Evolutionary conservation across 2,888 invertebrate genomes (phyloP), one percentile per base, ranked within the genome.

Genomic region (Thera britannica): DNA sequence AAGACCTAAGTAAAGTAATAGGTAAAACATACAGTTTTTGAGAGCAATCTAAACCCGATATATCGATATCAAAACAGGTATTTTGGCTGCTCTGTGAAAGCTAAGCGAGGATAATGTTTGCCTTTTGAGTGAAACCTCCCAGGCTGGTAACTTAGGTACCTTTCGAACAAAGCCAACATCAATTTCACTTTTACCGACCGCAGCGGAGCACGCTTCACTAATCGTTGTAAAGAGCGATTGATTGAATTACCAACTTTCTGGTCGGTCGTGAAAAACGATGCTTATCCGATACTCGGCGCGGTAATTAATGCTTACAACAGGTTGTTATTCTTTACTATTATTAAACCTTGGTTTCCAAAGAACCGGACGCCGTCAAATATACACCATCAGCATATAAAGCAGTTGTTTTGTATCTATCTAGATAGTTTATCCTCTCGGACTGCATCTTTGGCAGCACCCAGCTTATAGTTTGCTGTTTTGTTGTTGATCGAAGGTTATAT

Each of bases 171-270:
- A 84, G 74, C 78, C 77, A 75, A 75, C 81, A 82, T 83, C 78
- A 79, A 80, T 83, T 89, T 90, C 89, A 89, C 90, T 90, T 90
- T 91, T 90, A 82, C 88, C 76, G 73, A 80, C 83, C 81, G 76
- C 81, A 72, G 73, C 76, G 68, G 67, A 80, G 74, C 79, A 83
- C 84, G 90, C 88, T 86, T 88, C 86, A 84, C 78, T 88, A 88
- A 88, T 86, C 89, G 80, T 71, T 80, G 75, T 86, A 86, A 86
- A 83, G 81, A 83, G 80, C 75, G 77, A 80, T 79, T 82, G 84
- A 86, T 89, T 83, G 81, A 85, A 86, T 86, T 87, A 84, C 84
- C 68, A 74, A 84, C 89, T 89, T 89, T 90, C 89, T 83, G 84
- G 23, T 73, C 67, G 72, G 72, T 70, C 77, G 77, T 76, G 82